Conservation (phyloP, 2,888 invertebrate species). For the Acanthosoma haemorrhoidale region DNA sequence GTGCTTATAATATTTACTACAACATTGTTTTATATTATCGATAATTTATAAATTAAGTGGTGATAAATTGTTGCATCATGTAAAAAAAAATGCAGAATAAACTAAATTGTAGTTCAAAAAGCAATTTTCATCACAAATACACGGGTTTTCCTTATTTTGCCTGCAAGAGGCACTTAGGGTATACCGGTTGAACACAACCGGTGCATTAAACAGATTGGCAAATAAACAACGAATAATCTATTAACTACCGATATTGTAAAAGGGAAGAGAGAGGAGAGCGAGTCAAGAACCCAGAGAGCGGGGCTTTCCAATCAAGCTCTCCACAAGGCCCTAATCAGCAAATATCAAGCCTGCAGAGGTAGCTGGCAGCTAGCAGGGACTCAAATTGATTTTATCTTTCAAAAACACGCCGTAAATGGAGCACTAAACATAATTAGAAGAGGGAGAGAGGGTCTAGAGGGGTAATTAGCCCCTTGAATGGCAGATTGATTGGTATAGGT, state of each 20-base stretch:
- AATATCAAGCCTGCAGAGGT: background rate
- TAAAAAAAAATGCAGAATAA: no score
- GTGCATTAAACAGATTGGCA: no score
- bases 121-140: no score
- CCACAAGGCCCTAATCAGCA: conserved; percentile 4
- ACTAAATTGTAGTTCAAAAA: no score
- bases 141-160: no score
- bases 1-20: no score
- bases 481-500: conserved; percentile 1
- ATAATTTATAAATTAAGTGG: no score
- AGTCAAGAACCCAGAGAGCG: background rate
- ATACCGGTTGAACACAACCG: no score
- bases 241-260: background rate
- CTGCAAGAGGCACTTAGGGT: no score
- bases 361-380: background rate
- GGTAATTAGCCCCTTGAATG: background rate
- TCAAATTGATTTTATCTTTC: conserved; percentile 8
- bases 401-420: background rate
- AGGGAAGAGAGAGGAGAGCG: background rate
- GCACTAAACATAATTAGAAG: background rate
- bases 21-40: no score
- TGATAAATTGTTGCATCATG: no score
- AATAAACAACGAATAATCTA: background rate
- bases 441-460: background rate
- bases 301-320: background rate